A percentile compares a stretch with the other conserved stretches of the same genome.
phyloP scores from a whole-genome alignment of 2,797 vertebrate species.

The Scolopax bukidnonensis region DNA sequence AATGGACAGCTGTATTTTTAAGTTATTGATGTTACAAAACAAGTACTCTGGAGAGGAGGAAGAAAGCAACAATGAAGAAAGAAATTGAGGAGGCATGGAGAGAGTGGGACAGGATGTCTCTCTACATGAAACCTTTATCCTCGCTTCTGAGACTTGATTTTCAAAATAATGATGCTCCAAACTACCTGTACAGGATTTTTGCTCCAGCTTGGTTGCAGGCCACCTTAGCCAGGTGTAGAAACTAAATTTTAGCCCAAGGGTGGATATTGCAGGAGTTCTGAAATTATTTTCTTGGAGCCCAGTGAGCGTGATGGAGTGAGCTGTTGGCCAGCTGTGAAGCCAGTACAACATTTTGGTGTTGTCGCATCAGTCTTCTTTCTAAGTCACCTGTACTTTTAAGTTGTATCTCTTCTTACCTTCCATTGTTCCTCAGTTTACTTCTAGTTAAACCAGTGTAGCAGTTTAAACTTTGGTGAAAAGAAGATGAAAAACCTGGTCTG shows the following conservation, averaged over 20 bases:
- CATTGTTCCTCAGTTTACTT: not conserved
- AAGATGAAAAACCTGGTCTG: not conserved
- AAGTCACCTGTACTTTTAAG: not conserved
- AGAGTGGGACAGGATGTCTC: not conserved
- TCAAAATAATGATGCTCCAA: not conserved
- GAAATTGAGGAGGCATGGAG: not conserved
- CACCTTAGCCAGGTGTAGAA: not conserved
- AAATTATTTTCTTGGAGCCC: not conserved
- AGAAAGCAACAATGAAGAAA: not conserved
- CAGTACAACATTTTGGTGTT: not conserved
- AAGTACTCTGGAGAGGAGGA: not conserved
- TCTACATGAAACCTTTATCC: not conserved
- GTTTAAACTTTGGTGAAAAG: not conserved
- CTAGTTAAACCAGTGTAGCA: not conserved
- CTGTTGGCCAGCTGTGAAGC: not conserved
- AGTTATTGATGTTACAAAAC: slow-evolving; percentile 19
- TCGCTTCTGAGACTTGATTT: not conserved
- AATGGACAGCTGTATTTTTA: slow-evolving; percentile 22
- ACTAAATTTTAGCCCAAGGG: not conserved
- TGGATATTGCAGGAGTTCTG: not conserved
- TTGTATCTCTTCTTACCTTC: not conserved
- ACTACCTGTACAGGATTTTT: not conserved
- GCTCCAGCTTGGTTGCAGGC: not conserved
- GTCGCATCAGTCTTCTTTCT: not conserved
- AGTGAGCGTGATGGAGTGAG: not conserved